A percentile compares a stretch with the other conserved stretches of the same genome.
Evolutionary conservation across 2,797 vertebrate genomes (phyloP).

Genomic region (Rhynchonycteris naso): DNA sequence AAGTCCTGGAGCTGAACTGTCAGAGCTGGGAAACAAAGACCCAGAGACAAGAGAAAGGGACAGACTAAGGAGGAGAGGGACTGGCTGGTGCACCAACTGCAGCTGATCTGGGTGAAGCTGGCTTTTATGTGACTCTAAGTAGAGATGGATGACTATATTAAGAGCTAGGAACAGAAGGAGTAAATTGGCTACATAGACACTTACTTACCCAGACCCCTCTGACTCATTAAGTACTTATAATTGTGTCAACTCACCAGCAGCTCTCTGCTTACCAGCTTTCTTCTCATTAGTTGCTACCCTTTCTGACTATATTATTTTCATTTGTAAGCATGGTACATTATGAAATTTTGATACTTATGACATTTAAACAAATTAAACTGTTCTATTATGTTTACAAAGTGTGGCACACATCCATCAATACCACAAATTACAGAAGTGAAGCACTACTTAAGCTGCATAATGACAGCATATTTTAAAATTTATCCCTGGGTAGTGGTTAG

Average conservation of each 20-base stretch:
- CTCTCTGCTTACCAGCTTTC: slow-evolving; percentile 23
- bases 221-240: slow-evolving; percentile 51
- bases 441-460: slow-evolving; percentile 52
- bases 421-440: slow-evolving; percentile 55
- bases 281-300: neutral
- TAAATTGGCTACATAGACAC: slow-evolving; percentile 7
- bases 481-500: slow-evolving; percentile 38
- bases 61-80: neutral
- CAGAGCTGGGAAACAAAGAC: neutral
- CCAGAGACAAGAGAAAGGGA: neutral
- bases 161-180: slow-evolving; percentile 12
- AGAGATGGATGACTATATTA: neutral
- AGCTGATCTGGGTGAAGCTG: neutral
- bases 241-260: slow-evolving; percentile 9
- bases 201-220: slow-evolving; percentile 20
- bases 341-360: slow-evolving; percentile 66
- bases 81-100: neutral
- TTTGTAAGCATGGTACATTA: slow-evolving; percentile 46
- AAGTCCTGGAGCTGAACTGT: neutral
- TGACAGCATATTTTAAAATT: slow-evolving; percentile 52
- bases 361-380: slow-evolving; percentile 67
- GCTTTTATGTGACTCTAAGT: neutral
- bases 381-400: slow-evolving; percentile 50
- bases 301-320: slow-evolving; percentile 49
- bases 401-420: slow-evolving; percentile 59